Percentiles rank a stretch among this genome's conserved stretches.
phyloP scores from a whole-genome alignment of 2,113 vertebrate genomes.

The Garra rufa region DNA sequence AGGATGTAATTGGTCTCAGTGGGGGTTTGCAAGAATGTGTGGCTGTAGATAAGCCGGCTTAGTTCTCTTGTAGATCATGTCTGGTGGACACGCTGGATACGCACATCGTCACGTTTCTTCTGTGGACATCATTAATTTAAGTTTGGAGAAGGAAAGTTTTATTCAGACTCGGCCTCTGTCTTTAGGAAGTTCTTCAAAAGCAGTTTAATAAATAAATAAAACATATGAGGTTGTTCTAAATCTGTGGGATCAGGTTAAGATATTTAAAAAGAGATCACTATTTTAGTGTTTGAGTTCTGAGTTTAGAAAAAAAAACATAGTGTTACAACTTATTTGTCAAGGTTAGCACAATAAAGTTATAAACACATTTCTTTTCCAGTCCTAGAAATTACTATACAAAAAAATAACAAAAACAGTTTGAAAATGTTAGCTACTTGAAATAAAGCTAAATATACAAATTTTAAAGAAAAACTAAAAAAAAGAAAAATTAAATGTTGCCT shows the following conservation, averaged over 20 bases:
- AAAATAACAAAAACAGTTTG: background rate
- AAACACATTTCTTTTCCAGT: background rate
- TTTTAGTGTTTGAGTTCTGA: background rate
- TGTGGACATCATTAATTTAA: background rate
- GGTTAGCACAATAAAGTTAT: background rate
- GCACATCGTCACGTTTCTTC: background rate
- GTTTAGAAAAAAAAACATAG: background rate
- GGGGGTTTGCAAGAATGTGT: constrained; percentile 54
- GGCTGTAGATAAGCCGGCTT: background rate
- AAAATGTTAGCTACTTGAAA: background rate
- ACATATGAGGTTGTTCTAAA: background rate
- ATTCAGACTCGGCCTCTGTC: background rate
- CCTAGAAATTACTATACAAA: background rate
- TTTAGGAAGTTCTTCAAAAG: background rate
- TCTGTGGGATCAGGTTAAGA: background rate
- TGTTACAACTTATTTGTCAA: background rate
- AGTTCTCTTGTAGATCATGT: constrained; percentile 12
- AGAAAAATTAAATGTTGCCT: background rate
- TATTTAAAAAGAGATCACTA: background rate
- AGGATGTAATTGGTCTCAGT: constrained; percentile 70
- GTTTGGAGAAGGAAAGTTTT: constrained; percentile 4
- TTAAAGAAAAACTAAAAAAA: background rate
- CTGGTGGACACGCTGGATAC: background rate
- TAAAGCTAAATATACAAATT: background rate
- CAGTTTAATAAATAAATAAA: too few relatives aligned